phyloP scores from a whole-genome alignment of 2,113 vertebrate genomes.

The Neotoma lepida region DNA sequence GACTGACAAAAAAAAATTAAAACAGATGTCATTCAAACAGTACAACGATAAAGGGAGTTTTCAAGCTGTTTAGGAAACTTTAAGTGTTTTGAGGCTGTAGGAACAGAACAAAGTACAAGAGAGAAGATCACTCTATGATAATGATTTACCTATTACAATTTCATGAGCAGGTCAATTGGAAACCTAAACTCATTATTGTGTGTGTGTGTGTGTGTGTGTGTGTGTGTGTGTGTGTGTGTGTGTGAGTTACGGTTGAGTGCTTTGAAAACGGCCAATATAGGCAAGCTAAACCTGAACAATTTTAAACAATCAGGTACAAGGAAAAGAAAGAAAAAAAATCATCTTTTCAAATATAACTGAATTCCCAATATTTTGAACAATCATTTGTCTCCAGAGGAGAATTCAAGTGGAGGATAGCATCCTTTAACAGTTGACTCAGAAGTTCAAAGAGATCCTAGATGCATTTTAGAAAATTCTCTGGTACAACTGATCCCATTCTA shows the following conservation, averaged over 20 bases:
- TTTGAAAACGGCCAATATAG: too few relatives aligned
- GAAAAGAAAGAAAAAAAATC: neutral
- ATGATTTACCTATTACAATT: neutral
- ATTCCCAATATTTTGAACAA: slow-evolving; percentile 33
- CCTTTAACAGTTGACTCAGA: slow-evolving; percentile 4
- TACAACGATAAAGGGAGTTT: neutral
- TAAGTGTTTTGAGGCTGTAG: too few relatives aligned
- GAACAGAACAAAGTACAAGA: neutral
- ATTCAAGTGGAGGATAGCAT: neutral
- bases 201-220: neutral
- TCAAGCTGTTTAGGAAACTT: neutral
- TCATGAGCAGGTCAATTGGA: neutral
- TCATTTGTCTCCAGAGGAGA: neutral
- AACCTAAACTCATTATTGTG: neutral
- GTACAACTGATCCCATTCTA: neutral
- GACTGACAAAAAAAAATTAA: too few relatives aligned
- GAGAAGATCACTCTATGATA: neutral
- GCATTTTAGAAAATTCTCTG: neutral
- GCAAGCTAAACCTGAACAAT: too few relatives aligned
- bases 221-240: too few relatives aligned
- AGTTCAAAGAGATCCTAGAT: slow-evolving; percentile 7
- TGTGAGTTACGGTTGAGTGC: too few relatives aligned
- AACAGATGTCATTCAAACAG: neutral
- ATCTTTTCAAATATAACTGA: slow-evolving; percentile 8
- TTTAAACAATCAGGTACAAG: neutral